Evolutionary conservation across 2,888 invertebrate genomes (phyloP), one percentile per base, ranked within the genome.

Genomic region (Erpobdella octoculata): DNA sequence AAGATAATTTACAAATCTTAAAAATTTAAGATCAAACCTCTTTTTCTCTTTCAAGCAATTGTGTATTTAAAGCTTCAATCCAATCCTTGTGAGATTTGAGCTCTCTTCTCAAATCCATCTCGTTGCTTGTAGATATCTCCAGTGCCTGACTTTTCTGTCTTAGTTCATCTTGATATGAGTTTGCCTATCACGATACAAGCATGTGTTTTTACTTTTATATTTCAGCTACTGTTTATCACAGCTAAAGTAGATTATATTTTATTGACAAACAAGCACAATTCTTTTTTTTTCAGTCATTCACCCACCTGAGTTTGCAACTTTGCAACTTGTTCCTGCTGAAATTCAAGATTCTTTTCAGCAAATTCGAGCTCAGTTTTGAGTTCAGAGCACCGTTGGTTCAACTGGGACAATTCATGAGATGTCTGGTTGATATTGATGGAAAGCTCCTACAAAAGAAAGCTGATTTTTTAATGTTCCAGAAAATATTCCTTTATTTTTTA

Each of bases 101-200:
- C 28, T 70, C 70, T 37, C 69, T 69, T 25, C 46, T 69, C 58
- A 69, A 21, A 58, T 69, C 69, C 1, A n/a, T 35, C 69, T 69
- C 69, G 35, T 69, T 69, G 69, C 36, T 69, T 15, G 21, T 35
- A 3, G 48, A 46, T 31, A 69, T 18, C 35, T 69, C 69, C 1
- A 61, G 12, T 1, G 6, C 18, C 38, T 67, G 35, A 31, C 21
- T 35, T 41, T 21, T 37, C 35, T 37, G 33, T 0, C 38, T 1
- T 21, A 38, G 33, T 15, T 38, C 28, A 18, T 64, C 41, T 35
- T 37, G 67, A 41, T 53, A 64, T 38, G n/a, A 33, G 2, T 33
- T 18, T 37, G 35, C 31, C 46, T 2, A 25, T 33, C 18, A 9
- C 21, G 0, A 58, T 58, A 61, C 46, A n/a, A 15, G 46, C n/a